Conservation (phyloP, 2,113 vertebrate species). For the Phalacrocorax aristotelis region DNA sequence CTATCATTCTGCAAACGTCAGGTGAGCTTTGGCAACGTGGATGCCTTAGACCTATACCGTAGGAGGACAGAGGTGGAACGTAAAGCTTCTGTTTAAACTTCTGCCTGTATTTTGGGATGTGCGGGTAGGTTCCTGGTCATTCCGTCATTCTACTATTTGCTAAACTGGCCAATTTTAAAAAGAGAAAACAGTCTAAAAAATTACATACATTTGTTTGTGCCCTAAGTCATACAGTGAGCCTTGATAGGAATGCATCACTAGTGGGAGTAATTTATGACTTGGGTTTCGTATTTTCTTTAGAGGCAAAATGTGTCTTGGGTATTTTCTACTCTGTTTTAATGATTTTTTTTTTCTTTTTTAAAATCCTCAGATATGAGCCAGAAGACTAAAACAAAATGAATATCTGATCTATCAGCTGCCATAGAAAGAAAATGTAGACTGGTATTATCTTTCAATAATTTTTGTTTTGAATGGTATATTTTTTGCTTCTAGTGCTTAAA, state of each 20-base stretch:
- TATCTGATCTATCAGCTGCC: background rate
- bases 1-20: background rate
- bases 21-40: background rate
- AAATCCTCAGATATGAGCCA: constrained; percentile 69
- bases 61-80: background rate
- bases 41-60: background rate
- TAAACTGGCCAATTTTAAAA: background rate
- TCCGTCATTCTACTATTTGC: background rate
- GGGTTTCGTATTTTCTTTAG: background rate
- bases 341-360: background rate
- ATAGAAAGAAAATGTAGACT: background rate
- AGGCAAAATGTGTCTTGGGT: background rate
- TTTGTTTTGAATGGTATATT: background rate
- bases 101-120: background rate
- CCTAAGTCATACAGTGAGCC: background rate
- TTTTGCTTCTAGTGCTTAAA: constrained; percentile 27
- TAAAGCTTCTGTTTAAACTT: background rate
- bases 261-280: background rate
- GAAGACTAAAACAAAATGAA: constrained; percentile 62
- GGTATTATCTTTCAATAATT: constrained; percentile 2
- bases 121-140: background rate
- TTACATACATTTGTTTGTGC: background rate
- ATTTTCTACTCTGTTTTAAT: background rate
- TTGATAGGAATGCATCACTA: background rate
- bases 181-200: background rate